Conservation (phyloP, 1,140 invertebrate species). For the Steinernema khuongi region DNA sequence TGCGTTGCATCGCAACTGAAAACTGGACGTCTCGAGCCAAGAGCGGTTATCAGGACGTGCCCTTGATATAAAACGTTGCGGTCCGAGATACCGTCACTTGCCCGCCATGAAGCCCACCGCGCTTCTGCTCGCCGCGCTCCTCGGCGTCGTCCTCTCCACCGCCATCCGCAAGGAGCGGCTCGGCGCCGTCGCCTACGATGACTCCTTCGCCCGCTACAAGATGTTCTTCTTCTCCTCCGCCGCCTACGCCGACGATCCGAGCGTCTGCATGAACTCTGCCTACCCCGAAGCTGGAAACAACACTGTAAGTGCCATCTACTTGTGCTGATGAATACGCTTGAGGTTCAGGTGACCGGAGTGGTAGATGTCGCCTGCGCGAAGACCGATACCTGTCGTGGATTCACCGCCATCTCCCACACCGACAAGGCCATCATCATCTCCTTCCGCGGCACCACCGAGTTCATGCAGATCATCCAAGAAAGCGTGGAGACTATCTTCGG, state of each 20-base stretch:
- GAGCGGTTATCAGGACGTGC: too few relatives aligned
- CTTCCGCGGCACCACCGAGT: neutral
- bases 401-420: neutral
- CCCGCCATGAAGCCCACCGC: neutral
- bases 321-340: neutral
- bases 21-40: too few relatives aligned
- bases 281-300: too few relatives aligned
- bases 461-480: neutral
- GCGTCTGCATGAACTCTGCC: neutral
- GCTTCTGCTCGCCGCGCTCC: neutral
- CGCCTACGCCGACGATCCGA: slow-evolving; percentile 18
- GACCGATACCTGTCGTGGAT: neutral
- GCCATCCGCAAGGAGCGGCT: neutral
- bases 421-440: neutral
- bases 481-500: neutral
- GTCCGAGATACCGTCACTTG: neutral
- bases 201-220: slow-evolving; percentile 13
- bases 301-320: neutral
- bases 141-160: neutral
- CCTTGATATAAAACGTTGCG: neutral
- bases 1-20: too few relatives aligned
- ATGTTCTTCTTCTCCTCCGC: slow-evolving; percentile 3
- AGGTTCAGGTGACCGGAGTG: neutral
- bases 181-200: neutral
- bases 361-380: neutral